Conservation (phyloP, 2,113 vertebrate genomes). For the Leucosticte australis region DNA sequence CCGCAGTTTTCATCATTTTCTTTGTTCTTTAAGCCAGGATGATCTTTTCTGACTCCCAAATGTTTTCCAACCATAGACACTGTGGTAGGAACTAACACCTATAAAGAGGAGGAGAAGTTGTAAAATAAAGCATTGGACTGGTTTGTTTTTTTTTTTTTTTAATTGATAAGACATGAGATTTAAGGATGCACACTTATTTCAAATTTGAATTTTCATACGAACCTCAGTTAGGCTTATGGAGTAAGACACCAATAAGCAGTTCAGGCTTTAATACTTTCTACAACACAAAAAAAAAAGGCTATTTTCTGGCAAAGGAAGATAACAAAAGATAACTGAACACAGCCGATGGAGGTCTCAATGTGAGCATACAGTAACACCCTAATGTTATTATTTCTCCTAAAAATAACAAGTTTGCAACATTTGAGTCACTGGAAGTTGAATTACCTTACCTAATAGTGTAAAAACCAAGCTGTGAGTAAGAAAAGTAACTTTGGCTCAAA, state of each 20-base stretch:
- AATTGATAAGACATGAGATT: accelerated
- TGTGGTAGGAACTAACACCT: conserved; percentile 89
- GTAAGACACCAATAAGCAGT: not conserved
- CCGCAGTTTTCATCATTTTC: conserved; percentile 89
- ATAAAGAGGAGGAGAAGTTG: not conserved
- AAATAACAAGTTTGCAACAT: not conserved
- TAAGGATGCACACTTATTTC: not conserved
- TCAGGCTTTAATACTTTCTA: not conserved
- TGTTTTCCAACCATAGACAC: conserved; percentile 94
- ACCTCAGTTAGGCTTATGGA: not conserved
- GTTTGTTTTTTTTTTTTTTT: not conserved
- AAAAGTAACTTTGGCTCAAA: not conserved
- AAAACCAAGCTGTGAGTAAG: not conserved
- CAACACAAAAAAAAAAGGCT: not conserved
- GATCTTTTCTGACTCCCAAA: conserved; percentile 85
- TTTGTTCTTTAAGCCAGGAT: conserved; percentile 78
- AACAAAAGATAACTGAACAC: not conserved
- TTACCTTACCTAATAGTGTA: not conserved
- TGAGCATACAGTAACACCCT: not conserved
- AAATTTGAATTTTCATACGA: not conserved
- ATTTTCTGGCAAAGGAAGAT: not conserved
- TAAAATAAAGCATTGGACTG: not conserved
- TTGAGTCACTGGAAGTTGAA: not conserved
- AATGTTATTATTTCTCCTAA: not conserved
- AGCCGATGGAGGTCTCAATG: not conserved